Conservation (phyloP, 2,797 vertebrate species). For the Poecilia gillii region DNA sequence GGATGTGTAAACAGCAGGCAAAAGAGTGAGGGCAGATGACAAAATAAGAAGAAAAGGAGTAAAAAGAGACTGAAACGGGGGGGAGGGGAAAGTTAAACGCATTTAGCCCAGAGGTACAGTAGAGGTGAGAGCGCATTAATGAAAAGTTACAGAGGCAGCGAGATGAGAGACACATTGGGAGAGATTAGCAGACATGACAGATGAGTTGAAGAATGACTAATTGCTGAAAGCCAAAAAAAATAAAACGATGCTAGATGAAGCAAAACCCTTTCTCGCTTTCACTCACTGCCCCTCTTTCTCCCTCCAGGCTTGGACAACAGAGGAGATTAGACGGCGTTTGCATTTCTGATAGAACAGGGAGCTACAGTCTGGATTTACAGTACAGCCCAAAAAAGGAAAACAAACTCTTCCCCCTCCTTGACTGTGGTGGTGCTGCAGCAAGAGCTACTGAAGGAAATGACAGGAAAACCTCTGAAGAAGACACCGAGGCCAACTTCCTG, state of each 20-base stretch:
- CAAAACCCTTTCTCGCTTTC: slow-evolving; percentile 41
- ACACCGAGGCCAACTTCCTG: too few relatives aligned
- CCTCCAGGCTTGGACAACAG: slow-evolving; percentile 7
- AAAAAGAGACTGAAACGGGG: background rate
- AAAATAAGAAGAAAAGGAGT: background rate
- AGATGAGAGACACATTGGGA: slow-evolving; percentile 15
- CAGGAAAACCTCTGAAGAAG: background rate
- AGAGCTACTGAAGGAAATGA: background rate
- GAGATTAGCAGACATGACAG: slow-evolving; percentile 54
- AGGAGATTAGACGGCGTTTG: background rate
- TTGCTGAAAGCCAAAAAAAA: slow-evolving; percentile 43
- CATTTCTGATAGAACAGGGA: background rate
- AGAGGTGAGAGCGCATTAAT: slow-evolving; percentile 36
- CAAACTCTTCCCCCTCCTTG: background rate
- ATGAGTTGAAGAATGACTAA: slow-evolving; percentile 51
- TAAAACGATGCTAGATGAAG: slow-evolving; percentile 40
- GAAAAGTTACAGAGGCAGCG: slow-evolving; percentile 55
- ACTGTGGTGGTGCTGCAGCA: too few relatives aligned
- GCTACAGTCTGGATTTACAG: background rate
- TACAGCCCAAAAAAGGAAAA: background rate
- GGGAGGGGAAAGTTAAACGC: background rate
- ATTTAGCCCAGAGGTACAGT: slow-evolving; percentile 19
- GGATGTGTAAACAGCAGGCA: slow-evolving; percentile 25
- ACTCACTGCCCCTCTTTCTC: background rate
- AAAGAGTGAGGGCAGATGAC: slow-evolving; percentile 7